A percentile compares a stretch with the other conserved stretches of the same genome.
These are phyloP conservation scores for Heliocidaris erythrogramma DNA, from an alignment of 35 echinoderm and acorn worm genomes.

Conservation along the genomic window DNA sequence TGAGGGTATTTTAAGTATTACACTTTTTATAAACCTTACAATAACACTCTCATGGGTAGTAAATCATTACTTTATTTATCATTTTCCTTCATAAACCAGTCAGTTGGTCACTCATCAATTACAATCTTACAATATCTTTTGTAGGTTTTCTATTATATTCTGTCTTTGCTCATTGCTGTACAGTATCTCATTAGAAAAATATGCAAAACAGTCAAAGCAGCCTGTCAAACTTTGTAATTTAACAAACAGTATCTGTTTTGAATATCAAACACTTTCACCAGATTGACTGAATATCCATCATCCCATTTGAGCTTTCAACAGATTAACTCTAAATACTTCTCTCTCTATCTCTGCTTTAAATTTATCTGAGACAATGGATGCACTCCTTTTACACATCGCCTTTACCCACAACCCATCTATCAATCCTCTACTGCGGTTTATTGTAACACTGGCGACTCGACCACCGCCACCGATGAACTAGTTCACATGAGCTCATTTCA, in stretches of 20 bases:
- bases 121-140: no score
- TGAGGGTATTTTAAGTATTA: no score
- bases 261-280: not conserved
- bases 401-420: slow-evolving; percentile 1
- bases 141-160: not conserved
- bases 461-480: not conserved
- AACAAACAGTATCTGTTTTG: not conserved
- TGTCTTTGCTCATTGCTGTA: not conserved
- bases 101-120: no score
- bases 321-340: not conserved
- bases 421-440: not conserved
- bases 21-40: no score
- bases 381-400: slow-evolving; percentile 3
- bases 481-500: slow-evolving; percentile 9
- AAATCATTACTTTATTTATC: not conserved
- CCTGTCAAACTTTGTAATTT: not conserved
- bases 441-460: not conserved
- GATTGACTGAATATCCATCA: not conserved
- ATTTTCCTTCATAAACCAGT: not conserved
- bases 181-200: not conserved
- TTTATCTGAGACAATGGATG: slow-evolving; percentile 11
- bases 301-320: not conserved
- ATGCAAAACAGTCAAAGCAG: not conserved
- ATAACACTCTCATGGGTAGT: not conserved
- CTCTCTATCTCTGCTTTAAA: not conserved